Conservation (phyloP, 2,113 vertebrate genomes). For the Micronycteris hirsuta region DNA sequence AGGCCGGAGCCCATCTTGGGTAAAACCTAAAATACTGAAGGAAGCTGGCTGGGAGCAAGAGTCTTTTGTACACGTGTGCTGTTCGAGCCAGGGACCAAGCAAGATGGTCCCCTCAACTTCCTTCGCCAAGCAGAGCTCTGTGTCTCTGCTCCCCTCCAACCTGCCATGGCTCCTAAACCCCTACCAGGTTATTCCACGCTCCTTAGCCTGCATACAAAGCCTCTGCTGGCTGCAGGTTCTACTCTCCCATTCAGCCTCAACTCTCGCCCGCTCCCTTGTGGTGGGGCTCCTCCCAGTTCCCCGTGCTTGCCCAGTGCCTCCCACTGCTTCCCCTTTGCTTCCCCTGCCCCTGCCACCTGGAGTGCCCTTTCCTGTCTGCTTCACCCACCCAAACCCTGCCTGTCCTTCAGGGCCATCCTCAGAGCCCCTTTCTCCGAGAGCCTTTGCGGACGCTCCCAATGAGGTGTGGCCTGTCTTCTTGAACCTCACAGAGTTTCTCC, state of each 20-base stretch:
- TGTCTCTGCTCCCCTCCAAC: background rate
- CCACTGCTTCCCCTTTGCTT: background rate
- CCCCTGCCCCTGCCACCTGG: background rate
- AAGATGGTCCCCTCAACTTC: background rate
- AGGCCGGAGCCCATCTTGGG: background rate
- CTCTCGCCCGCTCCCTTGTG: background rate
- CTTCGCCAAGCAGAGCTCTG: background rate
- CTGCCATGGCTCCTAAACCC: rapidly evolving
- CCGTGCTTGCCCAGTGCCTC: rapidly evolving
- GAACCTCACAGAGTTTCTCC: background rate
- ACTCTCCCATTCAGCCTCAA: background rate
- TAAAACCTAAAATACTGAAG: background rate
- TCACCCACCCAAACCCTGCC: background rate
- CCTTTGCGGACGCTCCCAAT: background rate
- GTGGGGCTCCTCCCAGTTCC: background rate
- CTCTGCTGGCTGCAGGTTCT: background rate
- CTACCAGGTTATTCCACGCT: background rate
- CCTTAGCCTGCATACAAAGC: too few species aligned
- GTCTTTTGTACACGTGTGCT: background rate
- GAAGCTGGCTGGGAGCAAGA: background rate
- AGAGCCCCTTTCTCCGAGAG: background rate
- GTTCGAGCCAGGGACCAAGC: background rate
- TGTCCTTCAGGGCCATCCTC: background rate
- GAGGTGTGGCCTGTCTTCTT: background rate
- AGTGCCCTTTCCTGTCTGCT: background rate